These are phyloP conservation scores for Acridotheres tristis DNA, from an alignment of 2,797 vertebrate species.

Conservation along the genomic window DNA sequence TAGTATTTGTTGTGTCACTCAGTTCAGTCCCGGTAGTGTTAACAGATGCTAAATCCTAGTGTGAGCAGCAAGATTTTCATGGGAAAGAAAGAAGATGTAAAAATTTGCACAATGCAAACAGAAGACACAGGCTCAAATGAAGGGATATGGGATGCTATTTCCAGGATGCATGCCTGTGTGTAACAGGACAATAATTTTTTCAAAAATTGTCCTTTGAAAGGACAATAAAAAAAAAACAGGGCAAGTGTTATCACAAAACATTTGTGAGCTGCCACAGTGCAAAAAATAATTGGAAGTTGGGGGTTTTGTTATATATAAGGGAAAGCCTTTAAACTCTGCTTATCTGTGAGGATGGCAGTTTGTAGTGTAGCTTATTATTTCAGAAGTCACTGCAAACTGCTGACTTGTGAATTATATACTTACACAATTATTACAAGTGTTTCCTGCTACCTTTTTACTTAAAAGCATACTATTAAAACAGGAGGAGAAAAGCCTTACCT, in stretches of 20 bases:
- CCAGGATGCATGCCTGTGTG: background rate
- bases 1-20: background rate
- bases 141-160: background rate
- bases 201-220: background rate
- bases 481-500: background rate
- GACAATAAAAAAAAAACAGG: background rate
- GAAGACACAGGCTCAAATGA: background rate
- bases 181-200: background rate
- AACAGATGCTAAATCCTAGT: background rate
- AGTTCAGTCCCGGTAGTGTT: background rate
- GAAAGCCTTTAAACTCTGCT: background rate
- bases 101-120: background rate
- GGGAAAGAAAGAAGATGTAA: background rate
- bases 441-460: background rate
- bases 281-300: background rate
- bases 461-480: background rate
- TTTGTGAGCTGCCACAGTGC: background rate
- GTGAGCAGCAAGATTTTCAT: background rate
- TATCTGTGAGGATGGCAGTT: background rate
- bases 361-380: background rate
- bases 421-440: background rate
- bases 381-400: background rate
- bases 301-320: accelerated
- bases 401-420: background rate
- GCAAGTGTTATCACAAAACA: background rate